A percentile compares a stretch with the other conserved stretches of the same genome.
phyloP scores from a whole-genome alignment of 37 sponge, comb jelly and placozoan genomes.

The Ephydatia muelleri region DNA sequence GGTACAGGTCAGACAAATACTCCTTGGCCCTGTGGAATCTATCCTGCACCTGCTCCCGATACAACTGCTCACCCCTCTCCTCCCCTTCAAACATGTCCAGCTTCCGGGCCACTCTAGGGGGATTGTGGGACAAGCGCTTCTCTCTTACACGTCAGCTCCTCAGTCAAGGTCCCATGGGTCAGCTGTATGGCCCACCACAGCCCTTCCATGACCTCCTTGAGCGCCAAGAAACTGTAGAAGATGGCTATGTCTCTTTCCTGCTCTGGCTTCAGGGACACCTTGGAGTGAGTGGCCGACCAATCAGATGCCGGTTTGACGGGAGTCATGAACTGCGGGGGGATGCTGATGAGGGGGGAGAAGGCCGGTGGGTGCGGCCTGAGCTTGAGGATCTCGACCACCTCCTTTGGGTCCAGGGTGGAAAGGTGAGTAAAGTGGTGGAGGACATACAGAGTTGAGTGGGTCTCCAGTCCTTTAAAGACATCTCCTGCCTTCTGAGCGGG shows the following conservation, averaged over 20 bases:
- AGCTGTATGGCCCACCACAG: constrained; percentile 46
- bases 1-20: constrained; percentile 54
- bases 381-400: constrained; percentile 84
- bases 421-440: constrained; percentile 88
- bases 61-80: neutral
- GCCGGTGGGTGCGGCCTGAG: constrained; percentile 65
- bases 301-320: constrained; percentile 43
- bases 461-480: constrained; percentile 88
- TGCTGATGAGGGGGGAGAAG: constrained; percentile 10
- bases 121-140: neutral
- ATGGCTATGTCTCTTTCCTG: constrained; percentile 88
- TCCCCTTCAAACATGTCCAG: neutral
- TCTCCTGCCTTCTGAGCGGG: constrained; percentile 58
- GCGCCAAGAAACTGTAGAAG: constrained; percentile 73
- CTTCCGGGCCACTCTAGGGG: neutral
- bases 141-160: neutral
- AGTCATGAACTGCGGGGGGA: constrained; percentile 60
- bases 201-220: constrained; percentile 79
- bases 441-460: constrained; percentile 89
- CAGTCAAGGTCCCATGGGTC: constrained; percentile 18
- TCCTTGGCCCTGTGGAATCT: constrained; percentile 71
- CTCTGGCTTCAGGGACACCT: constrained; percentile 48
- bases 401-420: constrained; percentile 67
- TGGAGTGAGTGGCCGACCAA: constrained; percentile 14
- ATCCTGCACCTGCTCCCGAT: constrained; percentile 5